Percentiles rank a stretch among this genome's conserved stretches.
phyloP scores from a whole-genome alignment of 2,113 vertebrate species.

The Phodopus roborovskii region DNA sequence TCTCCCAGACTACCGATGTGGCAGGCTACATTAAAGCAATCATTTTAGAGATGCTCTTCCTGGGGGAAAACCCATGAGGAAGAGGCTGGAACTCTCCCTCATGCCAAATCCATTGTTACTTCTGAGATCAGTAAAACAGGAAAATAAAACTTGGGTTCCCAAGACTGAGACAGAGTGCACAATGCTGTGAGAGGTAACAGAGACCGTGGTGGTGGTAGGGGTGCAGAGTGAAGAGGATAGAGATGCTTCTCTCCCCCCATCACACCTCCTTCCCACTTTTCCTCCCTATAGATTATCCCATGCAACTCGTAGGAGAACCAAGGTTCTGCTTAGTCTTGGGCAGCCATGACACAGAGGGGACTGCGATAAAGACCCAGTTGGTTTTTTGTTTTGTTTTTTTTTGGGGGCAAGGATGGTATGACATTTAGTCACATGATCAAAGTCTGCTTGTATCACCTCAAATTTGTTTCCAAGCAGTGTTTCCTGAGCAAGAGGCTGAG shows the following conservation, averaged over 20 bases:
- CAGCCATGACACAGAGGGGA: neutral
- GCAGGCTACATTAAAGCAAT: neutral
- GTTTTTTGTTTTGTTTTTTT: neutral
- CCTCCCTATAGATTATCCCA: neutral
- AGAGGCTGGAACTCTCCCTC: neutral
- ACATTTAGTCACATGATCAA: rapidly evolving
- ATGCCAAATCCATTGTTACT: neutral
- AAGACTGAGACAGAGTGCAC: neutral
- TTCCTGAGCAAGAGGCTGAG: slow-evolving; percentile 8
- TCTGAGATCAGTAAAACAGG: neutral
- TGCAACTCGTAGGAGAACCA: neutral
- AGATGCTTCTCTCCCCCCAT: neutral
- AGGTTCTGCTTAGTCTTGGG: neutral
- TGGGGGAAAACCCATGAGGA: neutral
- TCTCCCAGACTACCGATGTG: neutral
- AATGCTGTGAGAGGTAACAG: rapidly evolving
- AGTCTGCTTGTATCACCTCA: neutral
- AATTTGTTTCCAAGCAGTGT: neutral
- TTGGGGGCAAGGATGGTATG: neutral
- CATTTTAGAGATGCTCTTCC: neutral
- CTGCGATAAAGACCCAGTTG: neutral
- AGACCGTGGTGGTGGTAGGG: neutral
- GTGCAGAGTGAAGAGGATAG: no score
- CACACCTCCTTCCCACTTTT: neutral
- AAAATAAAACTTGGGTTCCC: neutral